Base-by-base conservation (phyloP, 1,140 invertebrate species). In the Ephestia elutella region DNA sequence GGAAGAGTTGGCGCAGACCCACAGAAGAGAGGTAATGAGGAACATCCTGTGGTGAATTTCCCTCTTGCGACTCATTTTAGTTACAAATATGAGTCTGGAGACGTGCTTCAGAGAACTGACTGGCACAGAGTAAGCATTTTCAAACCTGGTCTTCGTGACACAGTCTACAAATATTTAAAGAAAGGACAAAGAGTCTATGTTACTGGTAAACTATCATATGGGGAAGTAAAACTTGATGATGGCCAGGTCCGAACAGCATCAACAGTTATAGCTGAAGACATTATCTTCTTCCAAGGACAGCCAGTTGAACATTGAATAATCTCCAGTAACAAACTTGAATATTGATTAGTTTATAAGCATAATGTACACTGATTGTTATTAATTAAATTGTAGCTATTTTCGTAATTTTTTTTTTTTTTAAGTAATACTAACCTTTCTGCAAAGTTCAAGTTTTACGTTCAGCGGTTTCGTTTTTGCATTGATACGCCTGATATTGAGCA, bases 111-210 rank as follows among this genome's bases (percentile, higher is more conserved):
- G 78, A 92, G 94, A 70, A 97, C 96, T 17, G 96, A 97, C 63
- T 98, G 96, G 97, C 97, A 98, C 79, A 91, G 94, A 71, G 87
- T 98, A 54, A 94, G 94, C 71, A 93, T 98, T 5, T 98, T 98
- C 75, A 96, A 94, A 76, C 96, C 95, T 3, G 90, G 90, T 54
- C 90, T 98, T 1, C 87, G 96, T 20, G 95, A 97, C 13, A 92
- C 89, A 13, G 93, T 96, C 0, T 92, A 93, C 66, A 92, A 92
- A 70, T 95, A 93, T 80, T 77, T 97, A 54, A 95, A 92, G 70
- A 98, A 97, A 90, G 97, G 96, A 0, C 94, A 96, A 81, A 91
- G 96, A 67, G 92, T 97, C 0, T 91, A 96, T 84, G 91, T 98
- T 0, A 93, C 92, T 65, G 96, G 96, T 30, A 92, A 93, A 79